Evolutionary conservation across 2,113 vertebrate species (phyloP).

Genomic region (Pelvicachromis taeniatus): DNA sequence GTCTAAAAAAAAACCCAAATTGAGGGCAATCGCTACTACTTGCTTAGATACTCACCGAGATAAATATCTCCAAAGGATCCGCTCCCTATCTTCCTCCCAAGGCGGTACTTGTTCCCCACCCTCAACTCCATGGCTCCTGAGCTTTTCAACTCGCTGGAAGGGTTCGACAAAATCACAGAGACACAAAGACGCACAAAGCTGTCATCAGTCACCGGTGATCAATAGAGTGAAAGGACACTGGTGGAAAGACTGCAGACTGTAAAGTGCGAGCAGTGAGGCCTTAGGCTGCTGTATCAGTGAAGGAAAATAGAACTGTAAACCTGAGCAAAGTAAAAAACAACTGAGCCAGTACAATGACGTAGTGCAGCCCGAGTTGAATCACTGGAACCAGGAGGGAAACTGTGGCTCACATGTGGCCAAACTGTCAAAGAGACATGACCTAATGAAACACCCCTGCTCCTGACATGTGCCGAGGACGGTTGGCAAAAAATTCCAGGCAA

Average conservation of each 20-base stretch:
- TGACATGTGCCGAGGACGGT: background rate
- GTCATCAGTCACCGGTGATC: conserved; percentile 50
- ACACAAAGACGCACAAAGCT: background rate
- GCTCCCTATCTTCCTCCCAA: conserved; percentile 96
- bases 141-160: conserved; percentile 38
- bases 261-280: background rate
- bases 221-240: conserved; percentile 34
- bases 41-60: conserved; percentile 75
- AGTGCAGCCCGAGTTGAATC: background rate
- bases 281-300: background rate
- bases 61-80: conserved; percentile 98
- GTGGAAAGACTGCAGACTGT: conserved; percentile 40
- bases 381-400: background rate
- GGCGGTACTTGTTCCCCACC: conserved; percentile 94
- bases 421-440: background rate
- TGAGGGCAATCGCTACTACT: background rate
- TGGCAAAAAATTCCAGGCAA: background rate
- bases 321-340: background rate
- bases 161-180: conserved; percentile 8
- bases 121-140: conserved; percentile 87
- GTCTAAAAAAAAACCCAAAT: too few relatives aligned
- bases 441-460: background rate
- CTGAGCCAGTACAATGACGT: background rate
- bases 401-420: background rate
- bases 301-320: background rate